Evolutionary conservation across 2,797 vertebrate species (phyloP), one percentile per base, ranked within the genome.

Genomic region (Lepidocolaptes lacrymiger): DNA sequence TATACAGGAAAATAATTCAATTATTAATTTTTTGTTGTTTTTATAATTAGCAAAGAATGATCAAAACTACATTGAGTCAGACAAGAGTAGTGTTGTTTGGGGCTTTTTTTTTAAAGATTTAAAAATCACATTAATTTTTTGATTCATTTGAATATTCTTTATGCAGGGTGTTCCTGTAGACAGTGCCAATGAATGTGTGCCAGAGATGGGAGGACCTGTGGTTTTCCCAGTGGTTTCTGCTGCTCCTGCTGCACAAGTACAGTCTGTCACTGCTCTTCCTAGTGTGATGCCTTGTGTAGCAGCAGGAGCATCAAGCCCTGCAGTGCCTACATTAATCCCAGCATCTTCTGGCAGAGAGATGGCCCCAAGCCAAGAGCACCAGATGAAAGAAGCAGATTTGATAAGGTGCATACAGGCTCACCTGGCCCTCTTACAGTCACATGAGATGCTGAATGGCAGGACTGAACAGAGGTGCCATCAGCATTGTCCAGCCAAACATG

Each of bases 391-490:
- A 90, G 95, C 96, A 61, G 96, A 97, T 58, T n/a, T 98, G 73
- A 85, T 97, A 77, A 92, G 71, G 32, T 97, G 95, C 82, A 93
- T 98, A 86, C 98, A 98, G 58, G 96, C 97, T 79, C 97, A 97
- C 68, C 76, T 96, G 83, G 96, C 97, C 91, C 91, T 97, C 59
- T 96, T 98, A 61, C 92, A 85, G n/a, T 96, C 96, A 56, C 88
- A 67, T 58, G 95, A 95, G 74, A 83, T 74, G 78, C 93, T 94
- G 55, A 83, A 78, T 5, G 10, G 84, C 49, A 91, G 84, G 48
- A 71, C 93, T 75, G 92, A 90, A 72, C 94, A 93, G 81, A 91
- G 81, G 55, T 16, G 24, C n/a, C n/a, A 7, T 39, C 85, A 74
- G 14, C 72, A 61, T 27, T 91, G 89, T 49, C 83, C 64, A 14